Evolutionary conservation across 2,888 invertebrate species (phyloP), one percentile per base, ranked within the genome.

Genomic region (Callosobruchus maculatus): DNA sequence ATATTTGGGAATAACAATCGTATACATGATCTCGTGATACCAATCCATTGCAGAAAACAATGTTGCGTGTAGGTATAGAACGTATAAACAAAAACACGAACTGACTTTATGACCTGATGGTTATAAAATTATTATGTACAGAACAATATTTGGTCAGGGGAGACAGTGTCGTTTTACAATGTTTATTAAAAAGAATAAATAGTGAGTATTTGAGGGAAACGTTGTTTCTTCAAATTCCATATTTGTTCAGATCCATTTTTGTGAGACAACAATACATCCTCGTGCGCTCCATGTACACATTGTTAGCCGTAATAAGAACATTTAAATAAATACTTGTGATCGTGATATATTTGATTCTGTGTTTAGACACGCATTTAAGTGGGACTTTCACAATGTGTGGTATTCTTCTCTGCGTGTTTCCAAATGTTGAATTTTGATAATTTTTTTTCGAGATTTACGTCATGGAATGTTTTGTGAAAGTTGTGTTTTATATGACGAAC

Each of bases 171-270:
- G 74, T 78, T 82, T 83, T 81, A 83, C 80, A 80, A 82, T 81
- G 82, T 83, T 83, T 82, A 82, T 78, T 82, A 78, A 81, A 81
- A 82, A 79, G 80, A 82, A 80, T 81, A 83, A 82, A 82, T 78
- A 82, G 72, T 70, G 75, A 75, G 76, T 82, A 81, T 82, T 81
- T 82, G 79, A 78, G 77, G 74, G 80, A 81, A 80, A 80, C 77
- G 78, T 77, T 78, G 75, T 79, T 79, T 79, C 80, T 79, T 78
- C 77, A 78, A 80, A 81, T 77, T 78, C 74, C 70, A 70, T 82
- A 76, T 81, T 81, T 80, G 77, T 78, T 76, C 76, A 78, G 77
- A 76, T 76, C 77, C 78, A 76, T 77, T 74, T 77, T 80, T 79
- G 75, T 78, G 80, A 76, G 74, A 77, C 77, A 80, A 80, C 79